Conservation (phyloP, 2,113 vertebrate species). For the Megatriorchis doriae region DNA sequence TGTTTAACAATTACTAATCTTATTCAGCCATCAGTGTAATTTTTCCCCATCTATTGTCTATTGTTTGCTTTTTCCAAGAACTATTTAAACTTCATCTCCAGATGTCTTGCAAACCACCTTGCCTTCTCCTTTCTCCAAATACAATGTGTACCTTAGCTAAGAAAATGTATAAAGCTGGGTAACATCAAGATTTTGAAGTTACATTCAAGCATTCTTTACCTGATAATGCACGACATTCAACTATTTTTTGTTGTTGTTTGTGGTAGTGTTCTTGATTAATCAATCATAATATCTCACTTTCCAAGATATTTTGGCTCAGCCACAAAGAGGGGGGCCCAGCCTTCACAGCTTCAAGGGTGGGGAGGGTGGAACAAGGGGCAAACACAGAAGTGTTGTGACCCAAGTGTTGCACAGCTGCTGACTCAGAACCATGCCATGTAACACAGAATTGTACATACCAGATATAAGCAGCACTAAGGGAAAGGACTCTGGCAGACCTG, state of each 20-base stretch:
- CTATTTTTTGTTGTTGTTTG: background rate
- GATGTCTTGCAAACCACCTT: background rate
- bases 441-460: background rate
- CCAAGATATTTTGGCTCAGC: background rate
- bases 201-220: background rate
- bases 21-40: background rate
- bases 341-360: background rate
- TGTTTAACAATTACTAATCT: background rate
- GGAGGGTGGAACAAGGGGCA: background rate
- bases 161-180: background rate
- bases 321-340: background rate
- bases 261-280: background rate
- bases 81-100: background rate
- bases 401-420: background rate
- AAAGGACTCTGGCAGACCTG: background rate
- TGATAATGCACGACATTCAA: background rate
- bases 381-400: background rate
- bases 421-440: background rate
- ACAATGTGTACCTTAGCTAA: background rate
- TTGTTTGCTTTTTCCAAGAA: background rate
- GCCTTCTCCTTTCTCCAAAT: background rate
- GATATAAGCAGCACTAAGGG: background rate
- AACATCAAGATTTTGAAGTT: background rate
- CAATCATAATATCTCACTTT: background rate
- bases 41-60: background rate